Base-by-base conservation (phyloP, 53 echinoderm and acorn worm genomes). In the Zoroaster sp. region DNA sequence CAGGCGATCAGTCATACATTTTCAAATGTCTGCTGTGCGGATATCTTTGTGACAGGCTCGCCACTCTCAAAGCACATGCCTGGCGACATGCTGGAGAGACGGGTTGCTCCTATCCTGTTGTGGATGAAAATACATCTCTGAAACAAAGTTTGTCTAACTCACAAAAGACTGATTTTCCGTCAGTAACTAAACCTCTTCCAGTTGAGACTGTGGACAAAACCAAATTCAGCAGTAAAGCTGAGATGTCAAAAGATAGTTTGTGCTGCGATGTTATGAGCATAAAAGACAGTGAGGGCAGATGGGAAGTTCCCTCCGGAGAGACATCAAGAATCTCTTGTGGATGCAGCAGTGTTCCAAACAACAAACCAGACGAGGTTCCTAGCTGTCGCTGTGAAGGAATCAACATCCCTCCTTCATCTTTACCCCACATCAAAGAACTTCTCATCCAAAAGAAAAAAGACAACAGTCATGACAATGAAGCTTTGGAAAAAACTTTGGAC, bases 41-140 rank as follows among this genome's bases (percentile, higher is more conserved):
- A 3, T 97, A 97, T 73, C 87, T 92, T 4, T 97, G 98, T 87
- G 95, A 95, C 87, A 97, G 95, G 79, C 83, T 97, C 49, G 94
- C 92, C 35, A 97, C 98, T 17, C 87, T 97, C 36, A 97, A 97
- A 73, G 90, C 95, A 11, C 98, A 97, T 83, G 94, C 94, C 11
- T 97, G 98, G 98, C 90, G 95, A 66, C 98, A 97, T 90, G 95
- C 98, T 43, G 98, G 98, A 13, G 95, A 97, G 66, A 90, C 88
- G 66, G 94, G 90, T 18, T 97, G 98, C 72, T 92, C 95, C 18
- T 97, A 97, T 72, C 98, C 98, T 71, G 91, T 97, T 4, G 90
- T 90, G 47, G 95, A 95, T 40, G 83, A 90, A 25, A 89, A 89
- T 17, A 72, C 80, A 33, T 51, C 32, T 63, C 41, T 88, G 32